Evolutionary conservation across 2,888 invertebrate species (phyloP), one percentile per base, ranked within the genome.

Genomic region (Dolomedes plantarius): DNA sequence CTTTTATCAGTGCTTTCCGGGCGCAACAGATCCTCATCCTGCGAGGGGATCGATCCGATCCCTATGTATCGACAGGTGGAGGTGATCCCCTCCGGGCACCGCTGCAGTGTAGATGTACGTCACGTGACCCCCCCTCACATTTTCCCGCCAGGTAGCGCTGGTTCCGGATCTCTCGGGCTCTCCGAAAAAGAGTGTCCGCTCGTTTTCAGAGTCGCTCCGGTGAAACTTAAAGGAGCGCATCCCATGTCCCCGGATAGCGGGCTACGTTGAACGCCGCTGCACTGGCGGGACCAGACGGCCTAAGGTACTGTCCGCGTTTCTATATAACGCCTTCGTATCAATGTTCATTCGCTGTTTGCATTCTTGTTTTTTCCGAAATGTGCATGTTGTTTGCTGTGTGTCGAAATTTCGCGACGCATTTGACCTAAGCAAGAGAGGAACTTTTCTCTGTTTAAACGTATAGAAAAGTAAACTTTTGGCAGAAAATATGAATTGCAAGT

Each of bases 21-120:
- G 16, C 16, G 46, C 46, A 46, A 46, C 46, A 46, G 46, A 46
- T 46, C 46, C 46, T 16, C 46, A 16, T 46, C 46, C 46, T 46
- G n/a, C n/a, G 46, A 11, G 46, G 46, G 46, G 46, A 46, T 46
- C 46, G 46, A 46, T 46, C 16, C 46, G 46, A 9, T n/a, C n/a
- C n/a, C n/a, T n/a, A n/a, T n/a, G n/a, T 46, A 46, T 46, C 46
- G 46, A 46, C 46, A 46, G 46, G 46, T 46, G 46, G 46, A 46
- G 46, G 46, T 46, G 46, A 46, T 46, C 11, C 46, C 46, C 46
- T 46, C 46, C 46, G 46, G 46, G 46, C 46, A 46, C 46, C 46
- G 46, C 46, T 46, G 46, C 46, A 46, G 46, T 46, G 46, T 46
- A 46, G 46, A 13, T 46, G 46, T 46, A 46, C 16, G 46, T 46